A percentile compares a stretch with the other conserved stretches of the same genome.
Evolutionary conservation across 2,888 invertebrate species (phyloP).

Genomic region (Hypercompe scribonia): DNA sequence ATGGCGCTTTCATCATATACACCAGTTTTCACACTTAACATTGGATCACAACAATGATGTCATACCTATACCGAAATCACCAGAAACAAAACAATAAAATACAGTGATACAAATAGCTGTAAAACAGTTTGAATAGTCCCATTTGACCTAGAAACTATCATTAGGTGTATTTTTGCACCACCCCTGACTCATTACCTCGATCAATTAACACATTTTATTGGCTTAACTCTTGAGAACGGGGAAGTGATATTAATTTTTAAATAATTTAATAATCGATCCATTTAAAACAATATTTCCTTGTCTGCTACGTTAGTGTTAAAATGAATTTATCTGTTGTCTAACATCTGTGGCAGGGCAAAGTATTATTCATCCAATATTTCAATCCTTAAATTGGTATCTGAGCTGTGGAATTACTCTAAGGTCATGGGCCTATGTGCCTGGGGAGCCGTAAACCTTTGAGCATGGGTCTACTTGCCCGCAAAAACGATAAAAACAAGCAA

Average conservation of each 20-base stretch:
- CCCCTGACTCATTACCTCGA: conserved; percentile 38
- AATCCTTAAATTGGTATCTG: no score
- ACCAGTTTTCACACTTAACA: background rate
- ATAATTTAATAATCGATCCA: background rate
- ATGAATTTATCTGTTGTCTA: background rate
- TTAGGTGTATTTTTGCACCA: conserved; percentile 49
- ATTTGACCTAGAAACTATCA: conserved; percentile 45
- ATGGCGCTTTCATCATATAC: no score
- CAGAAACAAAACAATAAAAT: background rate
- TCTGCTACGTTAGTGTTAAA: background rate
- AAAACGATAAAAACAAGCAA: no score
- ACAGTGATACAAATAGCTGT: conserved; percentile 14
- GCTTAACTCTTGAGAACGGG: background rate
- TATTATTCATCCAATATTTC: no score
- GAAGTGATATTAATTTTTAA: no score
- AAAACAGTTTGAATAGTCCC: conserved; percentile 11
- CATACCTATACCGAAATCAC: background rate
- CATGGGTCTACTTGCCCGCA: no score
- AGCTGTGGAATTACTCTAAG: no score
- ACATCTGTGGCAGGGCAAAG: no score
- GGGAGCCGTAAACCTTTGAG: no score
- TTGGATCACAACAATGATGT: background rate
- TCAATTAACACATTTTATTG: conserved; percentile 41
- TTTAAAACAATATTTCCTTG: background rate
- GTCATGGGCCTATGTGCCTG: no score